These are phyloP conservation scores for Carassius gibelio DNA, from an alignment of 2,113 vertebrate genomes.

Conservation along the genomic window DNA sequence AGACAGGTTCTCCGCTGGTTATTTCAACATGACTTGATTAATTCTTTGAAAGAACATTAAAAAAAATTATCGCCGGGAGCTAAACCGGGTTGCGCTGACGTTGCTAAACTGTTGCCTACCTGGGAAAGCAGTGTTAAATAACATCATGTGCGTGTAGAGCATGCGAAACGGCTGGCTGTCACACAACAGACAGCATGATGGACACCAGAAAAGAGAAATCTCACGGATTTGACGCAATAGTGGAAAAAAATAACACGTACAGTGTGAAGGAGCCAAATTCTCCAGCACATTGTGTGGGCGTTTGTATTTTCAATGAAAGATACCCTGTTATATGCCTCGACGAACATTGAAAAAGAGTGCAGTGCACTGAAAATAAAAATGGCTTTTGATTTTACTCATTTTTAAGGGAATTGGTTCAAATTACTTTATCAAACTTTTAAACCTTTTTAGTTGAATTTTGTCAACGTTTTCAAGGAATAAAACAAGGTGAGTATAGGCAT, in stretches of 20 bases:
- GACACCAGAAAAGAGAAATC: conserved; percentile 23
- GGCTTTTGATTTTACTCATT: neutral
- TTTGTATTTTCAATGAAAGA: conserved; percentile 9
- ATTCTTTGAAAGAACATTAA: neutral
- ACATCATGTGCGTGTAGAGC: neutral
- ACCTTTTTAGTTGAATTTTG: neutral
- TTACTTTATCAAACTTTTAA: neutral
- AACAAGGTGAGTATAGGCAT: too few species aligned
- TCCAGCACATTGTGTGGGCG: conserved; percentile 32
- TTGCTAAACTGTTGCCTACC: conserved; percentile 8
- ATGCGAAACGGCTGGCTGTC: neutral
- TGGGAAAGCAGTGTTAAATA: neutral
- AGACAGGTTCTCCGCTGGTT: neutral
- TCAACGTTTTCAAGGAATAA: too few species aligned
- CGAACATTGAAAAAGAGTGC: neutral
- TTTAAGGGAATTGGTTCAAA: neutral
- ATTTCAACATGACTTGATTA: neutral
- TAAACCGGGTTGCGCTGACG: neutral
- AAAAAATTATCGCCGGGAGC: too few species aligned
- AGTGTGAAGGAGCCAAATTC: conserved; percentile 23
- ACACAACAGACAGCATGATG: conserved; percentile 28
- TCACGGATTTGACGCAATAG: conserved; percentile 32
- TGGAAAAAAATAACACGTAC: neutral
- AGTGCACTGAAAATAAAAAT: neutral
- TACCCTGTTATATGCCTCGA: neutral